phyloP scores from a whole-genome alignment of 2,113 vertebrate species.

The Chaetodon auriga region DNA sequence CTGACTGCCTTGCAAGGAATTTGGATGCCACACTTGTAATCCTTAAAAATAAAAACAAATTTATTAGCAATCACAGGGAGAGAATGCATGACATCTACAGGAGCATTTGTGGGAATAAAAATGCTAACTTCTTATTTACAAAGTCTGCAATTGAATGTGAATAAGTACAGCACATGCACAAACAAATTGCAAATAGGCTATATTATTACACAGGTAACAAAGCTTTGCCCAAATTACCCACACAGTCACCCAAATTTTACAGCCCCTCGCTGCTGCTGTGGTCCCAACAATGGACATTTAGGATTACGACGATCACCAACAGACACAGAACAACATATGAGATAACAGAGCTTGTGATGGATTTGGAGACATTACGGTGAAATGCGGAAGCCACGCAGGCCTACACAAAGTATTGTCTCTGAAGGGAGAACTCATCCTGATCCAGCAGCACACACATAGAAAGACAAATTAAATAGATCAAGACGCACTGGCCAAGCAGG shows the following conservation, averaged over 20 bases:
- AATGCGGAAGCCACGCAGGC: constrained; percentile 28
- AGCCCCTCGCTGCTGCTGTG: constrained; percentile 70
- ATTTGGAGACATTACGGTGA: constrained; percentile 24
- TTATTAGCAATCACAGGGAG: constrained; percentile 80
- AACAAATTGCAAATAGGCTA: constrained; percentile 78
- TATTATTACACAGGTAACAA: constrained; percentile 75
- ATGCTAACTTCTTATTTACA: constrained; percentile 80
- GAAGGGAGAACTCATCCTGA: not conserved
- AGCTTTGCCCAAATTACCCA: constrained; percentile 63
- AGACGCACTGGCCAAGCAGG: constrained; percentile 40
- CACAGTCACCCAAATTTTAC: constrained; percentile 45
- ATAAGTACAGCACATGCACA: constrained; percentile 77
- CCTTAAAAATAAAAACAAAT: constrained; percentile 79
- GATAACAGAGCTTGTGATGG: constrained; percentile 19
- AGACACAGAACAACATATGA: constrained; percentile 41
- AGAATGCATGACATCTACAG: constrained; percentile 75
- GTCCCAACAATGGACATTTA: constrained; percentile 62
- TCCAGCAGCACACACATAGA: not conserved
- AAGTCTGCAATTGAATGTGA: constrained; percentile 77
- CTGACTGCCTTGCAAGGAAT: not conserved
- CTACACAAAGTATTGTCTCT: constrained; percentile 20
- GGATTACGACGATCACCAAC: constrained; percentile 45
- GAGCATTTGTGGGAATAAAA: constrained; percentile 78
- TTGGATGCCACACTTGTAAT: not conserved
- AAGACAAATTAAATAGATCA: not conserved